Conservation (phyloP, 2,113 vertebrate genomes). For the Callorhinus ursinus region DNA sequence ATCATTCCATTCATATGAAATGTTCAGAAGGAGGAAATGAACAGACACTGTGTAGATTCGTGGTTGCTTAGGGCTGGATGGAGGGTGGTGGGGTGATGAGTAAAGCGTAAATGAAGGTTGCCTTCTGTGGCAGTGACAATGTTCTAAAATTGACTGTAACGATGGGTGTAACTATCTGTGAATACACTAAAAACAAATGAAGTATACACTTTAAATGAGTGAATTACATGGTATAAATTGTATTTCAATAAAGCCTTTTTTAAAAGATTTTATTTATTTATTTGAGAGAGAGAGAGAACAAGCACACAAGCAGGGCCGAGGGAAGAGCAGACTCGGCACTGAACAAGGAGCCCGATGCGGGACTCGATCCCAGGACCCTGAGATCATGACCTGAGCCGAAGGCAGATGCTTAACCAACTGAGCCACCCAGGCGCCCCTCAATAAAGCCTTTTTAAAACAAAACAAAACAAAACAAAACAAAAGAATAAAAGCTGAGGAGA, state of each 20-base stretch:
- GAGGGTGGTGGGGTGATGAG: not conserved
- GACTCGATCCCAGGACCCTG: too few relatives aligned
- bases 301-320: too few relatives aligned
- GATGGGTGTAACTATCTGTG: not conserved
- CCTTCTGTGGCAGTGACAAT: not conserved
- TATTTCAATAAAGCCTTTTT: not conserved
- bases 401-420: too few relatives aligned
- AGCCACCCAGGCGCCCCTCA: too few relatives aligned
- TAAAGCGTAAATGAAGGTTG: not conserved
- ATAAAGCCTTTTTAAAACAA: not conserved
- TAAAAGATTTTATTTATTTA: too few relatives aligned
- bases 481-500: not conserved
- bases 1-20: not conserved
- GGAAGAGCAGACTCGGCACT: too few relatives aligned
- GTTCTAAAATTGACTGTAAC: not conserved
- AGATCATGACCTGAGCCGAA: too few relatives aligned
- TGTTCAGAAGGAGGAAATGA: not conserved
- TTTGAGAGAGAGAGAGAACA: too few relatives aligned
- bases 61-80: not conserved
- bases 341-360: too few relatives aligned
- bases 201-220: not conserved
- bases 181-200: not conserved
- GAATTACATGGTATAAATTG: not conserved
- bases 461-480: too few relatives aligned
- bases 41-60: not conserved